Evolutionary conservation across 2,888 invertebrate genomes (phyloP).

Genomic region (Proisotoma minuta): DNA sequence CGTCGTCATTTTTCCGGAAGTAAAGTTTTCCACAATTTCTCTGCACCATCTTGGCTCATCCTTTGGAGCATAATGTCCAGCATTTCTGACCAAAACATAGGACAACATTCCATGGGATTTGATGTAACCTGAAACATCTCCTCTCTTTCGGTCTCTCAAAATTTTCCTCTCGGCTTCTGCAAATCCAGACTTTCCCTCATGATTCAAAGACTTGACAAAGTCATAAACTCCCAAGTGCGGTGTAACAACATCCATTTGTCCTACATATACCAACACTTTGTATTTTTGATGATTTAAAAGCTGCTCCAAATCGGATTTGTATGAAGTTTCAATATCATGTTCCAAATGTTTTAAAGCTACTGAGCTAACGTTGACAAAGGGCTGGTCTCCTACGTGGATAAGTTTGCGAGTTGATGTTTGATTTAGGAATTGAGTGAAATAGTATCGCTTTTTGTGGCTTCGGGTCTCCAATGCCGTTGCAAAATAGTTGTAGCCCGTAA

Average conservation of each 20-base stretch:
- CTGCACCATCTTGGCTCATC: constrained; percentile 75
- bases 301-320: constrained; percentile 71
- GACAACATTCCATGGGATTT: constrained; percentile 67
- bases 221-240: constrained; percentile 79
- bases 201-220: constrained; percentile 68
- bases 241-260: constrained; percentile 85
- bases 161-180: constrained; percentile 61
- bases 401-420: constrained; percentile 31
- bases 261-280: constrained; percentile 77
- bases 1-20: constrained; percentile 14
- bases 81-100: constrained; percentile 69
- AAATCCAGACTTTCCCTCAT: constrained; percentile 63
- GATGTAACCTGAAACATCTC: constrained; percentile 69
- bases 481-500: constrained; percentile 37
- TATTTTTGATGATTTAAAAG: constrained; percentile 60
- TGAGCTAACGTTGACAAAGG: constrained; percentile 45
- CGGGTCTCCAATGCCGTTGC: constrained; percentile 38
- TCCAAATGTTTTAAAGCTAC: constrained; percentile 60
- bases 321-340: constrained; percentile 74
- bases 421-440: constrained; percentile 32
- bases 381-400: constrained; percentile 52
- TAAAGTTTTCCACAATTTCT: constrained; percentile 67
- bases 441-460: constrained; percentile 29
- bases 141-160: constrained; percentile 62
- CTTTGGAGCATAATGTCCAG: constrained; percentile 78